Evolutionary conservation across 2,113 vertebrate genomes (phyloP), one percentile per base, ranked within the genome.

Genomic region (Coptodon rendalli): DNA sequence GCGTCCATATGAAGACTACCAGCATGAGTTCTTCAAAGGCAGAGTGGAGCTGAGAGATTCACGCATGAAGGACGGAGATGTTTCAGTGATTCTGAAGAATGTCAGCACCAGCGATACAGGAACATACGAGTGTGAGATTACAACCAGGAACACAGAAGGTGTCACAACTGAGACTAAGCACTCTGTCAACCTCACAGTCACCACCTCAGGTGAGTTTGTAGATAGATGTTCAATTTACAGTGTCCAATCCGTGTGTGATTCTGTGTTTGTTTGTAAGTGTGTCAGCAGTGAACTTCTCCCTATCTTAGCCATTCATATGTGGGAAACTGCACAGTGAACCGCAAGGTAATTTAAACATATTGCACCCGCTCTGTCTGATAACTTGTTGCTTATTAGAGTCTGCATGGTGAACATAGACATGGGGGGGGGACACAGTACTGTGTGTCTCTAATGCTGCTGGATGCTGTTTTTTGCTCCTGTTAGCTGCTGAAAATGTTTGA

Each of bases 151-250:
- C 7, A 6, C 0, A 38, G 79, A 22, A 38, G 1, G 61, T 66
- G 6, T 7, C 2, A 0, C 0, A 0, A 38, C 50, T 16, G 19
- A 56, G 52, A 17, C 17, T 3, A 66, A 38, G 1, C 61, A 36
- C 52, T 38, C 13, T 3, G n/a, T 80, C 52, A 38, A 24, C 52
- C 52, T 80, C 52, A 80, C 52, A 4, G 79, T 80, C 17, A 1
- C 48, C 0, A 48, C 31, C 34, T 66, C 61, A 3, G 61, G 61
- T 38, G 61, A 66, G 61, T 66, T 66, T 38, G 0, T 66, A 3
- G 0, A 34, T 31, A 0, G 0, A 11, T 6, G 0, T 36, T 63
- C 0, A 0, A 36, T 17, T 63, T 0, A 0, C 57, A 10, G 57
- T 0, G 31, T 66, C 0, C 0, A 2, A 66, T 66, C 10, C 38